A percentile compares a stretch with the other conserved stretches of the same genome.
Conservation (phyloP, 2,113 vertebrate genomes). For the Cnemophilus loriae region DNA sequence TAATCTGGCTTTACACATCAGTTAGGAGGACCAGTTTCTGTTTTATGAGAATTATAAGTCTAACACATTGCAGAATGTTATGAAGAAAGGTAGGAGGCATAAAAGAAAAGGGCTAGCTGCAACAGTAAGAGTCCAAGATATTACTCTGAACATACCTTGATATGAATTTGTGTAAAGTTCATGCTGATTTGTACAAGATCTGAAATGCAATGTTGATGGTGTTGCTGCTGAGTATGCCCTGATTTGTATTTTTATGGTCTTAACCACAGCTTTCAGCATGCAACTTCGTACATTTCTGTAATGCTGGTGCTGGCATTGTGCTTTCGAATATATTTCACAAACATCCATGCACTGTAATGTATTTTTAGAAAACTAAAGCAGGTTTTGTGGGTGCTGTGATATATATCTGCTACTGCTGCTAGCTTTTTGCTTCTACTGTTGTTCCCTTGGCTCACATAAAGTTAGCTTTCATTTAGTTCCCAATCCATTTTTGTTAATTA, state of each 20-base stretch:
- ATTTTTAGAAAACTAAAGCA: not conserved
- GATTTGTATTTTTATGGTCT: not conserved
- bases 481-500: slow-evolving; percentile 20
- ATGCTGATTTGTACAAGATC: not conserved
- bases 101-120: not conserved
- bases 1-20: not conserved
- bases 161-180: not conserved
- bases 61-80: not conserved
- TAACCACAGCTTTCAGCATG: not conserved
- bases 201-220: not conserved
- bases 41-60: not conserved
- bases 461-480: not conserved
- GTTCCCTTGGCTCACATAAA: not conserved
- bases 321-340: not conserved
- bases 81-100: not conserved
- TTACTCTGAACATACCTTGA: not conserved
- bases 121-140: not conserved
- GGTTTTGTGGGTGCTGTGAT: not conserved
- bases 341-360: not conserved
- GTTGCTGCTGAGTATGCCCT: not conserved
- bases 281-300: not conserved
- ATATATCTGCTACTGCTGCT: not conserved
- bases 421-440: not conserved
- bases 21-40: not conserved
- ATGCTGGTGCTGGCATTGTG: not conserved